phyloP scores from a whole-genome alignment of 2,797 vertebrate genomes.

The Pseudocheirus occidentalis region DNA sequence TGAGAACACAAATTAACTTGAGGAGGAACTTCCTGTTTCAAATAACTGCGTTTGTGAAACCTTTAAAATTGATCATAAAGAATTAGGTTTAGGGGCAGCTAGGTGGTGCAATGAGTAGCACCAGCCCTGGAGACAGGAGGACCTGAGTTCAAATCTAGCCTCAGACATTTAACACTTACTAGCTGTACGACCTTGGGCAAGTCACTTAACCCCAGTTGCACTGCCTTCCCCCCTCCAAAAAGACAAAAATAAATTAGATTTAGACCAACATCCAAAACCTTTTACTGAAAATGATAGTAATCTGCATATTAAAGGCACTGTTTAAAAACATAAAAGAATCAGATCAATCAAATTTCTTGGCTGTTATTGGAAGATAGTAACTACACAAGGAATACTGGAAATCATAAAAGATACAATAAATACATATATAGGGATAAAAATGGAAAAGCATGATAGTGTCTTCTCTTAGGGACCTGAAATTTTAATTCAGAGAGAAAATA shows the following conservation, averaged over 20 bases:
- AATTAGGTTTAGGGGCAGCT: background rate
- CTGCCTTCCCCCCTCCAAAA: too few species aligned
- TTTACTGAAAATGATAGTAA: background rate
- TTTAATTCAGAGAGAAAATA: background rate
- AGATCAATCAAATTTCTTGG: background rate
- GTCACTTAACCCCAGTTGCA: too few species aligned
- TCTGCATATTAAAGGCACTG: background rate
- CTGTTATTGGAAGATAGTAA: background rate
- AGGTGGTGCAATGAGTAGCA: too few species aligned
- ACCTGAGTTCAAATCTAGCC: too few species aligned
- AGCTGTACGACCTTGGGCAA: too few species aligned
- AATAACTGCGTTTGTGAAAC: background rate
- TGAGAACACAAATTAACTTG: background rate
- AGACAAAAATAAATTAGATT: background rate
- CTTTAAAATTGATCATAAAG: background rate
- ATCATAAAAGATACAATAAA: background rate
- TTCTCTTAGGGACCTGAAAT: background rate
- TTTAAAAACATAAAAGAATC: background rate
- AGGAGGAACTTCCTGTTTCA: background rate
- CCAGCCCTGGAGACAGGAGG: too few species aligned
- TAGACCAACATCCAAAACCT: background rate
- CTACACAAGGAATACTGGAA: background rate
- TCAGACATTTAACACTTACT: too few species aligned
- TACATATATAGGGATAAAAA: background rate
- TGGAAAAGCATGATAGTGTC: background rate